Base-by-base conservation (phyloP, 2,797 vertebrate species). In the Sparidentex hasta region DNA sequence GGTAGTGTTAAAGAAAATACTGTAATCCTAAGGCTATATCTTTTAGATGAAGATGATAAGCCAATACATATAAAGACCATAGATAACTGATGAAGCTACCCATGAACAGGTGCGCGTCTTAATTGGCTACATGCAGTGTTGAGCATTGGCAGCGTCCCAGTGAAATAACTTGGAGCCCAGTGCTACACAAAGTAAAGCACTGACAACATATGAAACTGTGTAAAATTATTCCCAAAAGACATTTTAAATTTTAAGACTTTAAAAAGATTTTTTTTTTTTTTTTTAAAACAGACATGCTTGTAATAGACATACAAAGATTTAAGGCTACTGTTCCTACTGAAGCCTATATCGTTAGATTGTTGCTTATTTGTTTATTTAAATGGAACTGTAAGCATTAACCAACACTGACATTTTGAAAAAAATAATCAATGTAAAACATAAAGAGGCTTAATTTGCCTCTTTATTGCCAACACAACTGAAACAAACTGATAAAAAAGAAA, bases 201-300 rank as follows among this genome's bases (percentile, higher is more conserved):
- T 2, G 4, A 7, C 16, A 11, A 63, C 14, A 66, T 17, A 58
- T 27, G 7, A 27, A 1, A 46, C 14, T 12, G 4, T 44, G 43
- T 44, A 16, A 3, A 38, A 38, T 38, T 38, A 38, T 44, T 18
- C 54, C 27, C 13, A 27, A 38, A 38, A 38, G 4, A 23, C 18
- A 78, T 27, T 44, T 23, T 51, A 7, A 16, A n/a, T n/a, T n/a
- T n/a, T n/a, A 11, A 43, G 12, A 67, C 33, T 38, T 61, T 2
- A 27, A 25, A 67, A 72, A 54, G 13, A 11, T 27, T 23, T 43
- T 63, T 71, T 38, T 76, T 27, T 23, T 43, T 63, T 71, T 38
- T 76, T 29, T 41, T 44, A 8, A 20, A 58, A 46, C 12, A 64
- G 17, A 67, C 13, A 21, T 73, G 20, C 29, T 55, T 25, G 1